Conservation (phyloP, 2,797 vertebrate genomes). For the Periophthalmus magnuspinnatus region DNA sequence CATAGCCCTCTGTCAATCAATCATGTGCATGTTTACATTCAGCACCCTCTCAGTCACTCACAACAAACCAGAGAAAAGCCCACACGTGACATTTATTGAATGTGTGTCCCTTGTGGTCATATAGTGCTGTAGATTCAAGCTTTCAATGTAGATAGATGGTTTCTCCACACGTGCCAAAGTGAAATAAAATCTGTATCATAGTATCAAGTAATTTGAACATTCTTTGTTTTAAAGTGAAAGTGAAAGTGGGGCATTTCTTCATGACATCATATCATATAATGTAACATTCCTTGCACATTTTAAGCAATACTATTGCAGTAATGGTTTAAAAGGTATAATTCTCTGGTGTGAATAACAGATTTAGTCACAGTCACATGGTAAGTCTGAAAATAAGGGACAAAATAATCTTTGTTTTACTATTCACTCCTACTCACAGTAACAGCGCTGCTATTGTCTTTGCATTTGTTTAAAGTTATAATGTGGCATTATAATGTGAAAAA, state of each 20-base stretch:
- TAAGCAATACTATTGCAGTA: too few relatives aligned
- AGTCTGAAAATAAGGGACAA: too few relatives aligned
- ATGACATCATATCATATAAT: too few relatives aligned
- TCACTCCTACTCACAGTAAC: too few relatives aligned
- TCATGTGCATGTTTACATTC: conserved; percentile 25
- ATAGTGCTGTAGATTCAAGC: conserved; percentile 50
- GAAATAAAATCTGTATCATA: conserved; percentile 21
- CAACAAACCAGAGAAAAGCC: conserved; percentile 23
- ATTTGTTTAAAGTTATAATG: too few relatives aligned
- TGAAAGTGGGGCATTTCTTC: background rate
- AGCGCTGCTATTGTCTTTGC: too few relatives aligned
- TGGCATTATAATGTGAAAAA: too few relatives aligned
- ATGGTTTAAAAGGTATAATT: too few relatives aligned
- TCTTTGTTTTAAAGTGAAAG: conserved; percentile 1
- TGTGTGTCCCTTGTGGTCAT: conserved; percentile 25
- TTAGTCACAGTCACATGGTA: too few relatives aligned
- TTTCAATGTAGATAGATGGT: conserved; percentile 42
- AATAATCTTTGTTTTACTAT: too few relatives aligned
- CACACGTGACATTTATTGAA: conserved; percentile 44
- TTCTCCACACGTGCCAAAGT: conserved; percentile 22
- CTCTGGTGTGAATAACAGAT: too few relatives aligned
- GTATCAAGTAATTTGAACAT: conserved; percentile 37
- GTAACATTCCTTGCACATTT: background rate
- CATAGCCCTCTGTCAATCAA: conserved; percentile 15
- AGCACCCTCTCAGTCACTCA: conserved; percentile 25